Evolutionary conservation across 2,888 invertebrate species (phyloP).

Genomic region (Lottia gigantea): DNA sequence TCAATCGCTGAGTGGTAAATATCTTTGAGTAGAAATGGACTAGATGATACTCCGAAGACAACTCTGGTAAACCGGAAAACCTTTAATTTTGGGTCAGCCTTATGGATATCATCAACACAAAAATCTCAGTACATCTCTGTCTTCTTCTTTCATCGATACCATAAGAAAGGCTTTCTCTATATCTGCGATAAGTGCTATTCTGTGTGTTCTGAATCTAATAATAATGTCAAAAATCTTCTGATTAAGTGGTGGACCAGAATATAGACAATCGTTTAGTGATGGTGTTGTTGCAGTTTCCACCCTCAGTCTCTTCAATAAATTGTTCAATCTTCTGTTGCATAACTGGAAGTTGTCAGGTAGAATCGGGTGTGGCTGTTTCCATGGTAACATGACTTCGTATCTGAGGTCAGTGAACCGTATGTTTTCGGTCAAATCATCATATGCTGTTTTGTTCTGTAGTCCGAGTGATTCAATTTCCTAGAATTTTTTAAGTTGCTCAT

Average conservation of each 20-base stretch:
- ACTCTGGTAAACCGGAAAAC: too few relatives aligned
- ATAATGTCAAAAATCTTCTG: not conserved
- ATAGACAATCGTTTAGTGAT: not conserved
- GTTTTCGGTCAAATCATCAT: not conserved
- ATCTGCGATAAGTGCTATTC: too few relatives aligned
- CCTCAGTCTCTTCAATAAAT: too few relatives aligned
- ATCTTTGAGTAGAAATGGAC: not conserved
- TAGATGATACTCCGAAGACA: slow-evolving; percentile 1
- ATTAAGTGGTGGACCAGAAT: not conserved
- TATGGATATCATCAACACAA: not conserved
- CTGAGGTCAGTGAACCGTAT: not conserved
- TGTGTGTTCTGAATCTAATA: not conserved
- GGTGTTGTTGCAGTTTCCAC: too few relatives aligned
- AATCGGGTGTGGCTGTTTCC: not conserved
- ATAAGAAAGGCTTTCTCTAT: not conserved
- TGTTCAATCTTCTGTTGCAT: not conserved
- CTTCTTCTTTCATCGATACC: not conserved
- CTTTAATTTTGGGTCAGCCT: not conserved
- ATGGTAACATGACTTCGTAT: not conserved
- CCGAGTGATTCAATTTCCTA: not conserved
- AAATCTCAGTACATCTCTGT: not conserved
- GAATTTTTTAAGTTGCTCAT: too few relatives aligned
- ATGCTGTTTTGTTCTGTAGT: not conserved
- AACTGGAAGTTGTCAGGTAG: not conserved
- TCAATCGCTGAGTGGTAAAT: not conserved